These are phyloP conservation scores for Chrysotoxum bicinctum DNA, from an alignment of 2,888 invertebrate genomes.

Conservation along the genomic window DNA sequence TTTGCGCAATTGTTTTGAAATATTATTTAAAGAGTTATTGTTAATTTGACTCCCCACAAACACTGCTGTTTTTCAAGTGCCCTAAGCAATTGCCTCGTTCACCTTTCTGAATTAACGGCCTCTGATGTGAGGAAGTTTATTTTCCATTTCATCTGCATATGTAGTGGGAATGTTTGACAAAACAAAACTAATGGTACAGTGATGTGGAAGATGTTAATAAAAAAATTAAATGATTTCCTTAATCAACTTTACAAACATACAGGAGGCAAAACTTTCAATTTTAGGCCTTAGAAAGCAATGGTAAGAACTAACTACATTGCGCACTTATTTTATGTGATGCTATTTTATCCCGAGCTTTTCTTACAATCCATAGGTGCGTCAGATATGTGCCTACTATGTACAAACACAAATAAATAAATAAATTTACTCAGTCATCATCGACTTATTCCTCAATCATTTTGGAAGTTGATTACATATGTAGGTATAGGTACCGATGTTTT, in stretches of 20 bases:
- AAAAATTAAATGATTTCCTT: not conserved
- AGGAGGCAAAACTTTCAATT: not conserved
- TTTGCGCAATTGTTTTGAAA: no score
- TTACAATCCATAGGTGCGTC: no score
- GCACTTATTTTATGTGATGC: no score
- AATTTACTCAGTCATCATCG: no score
- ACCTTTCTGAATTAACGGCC: not conserved
- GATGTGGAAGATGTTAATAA: conserved; percentile 28
- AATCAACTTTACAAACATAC: not conserved
- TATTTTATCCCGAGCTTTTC: no score
- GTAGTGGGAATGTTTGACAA: conserved; percentile 25
- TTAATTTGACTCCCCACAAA: not conserved
- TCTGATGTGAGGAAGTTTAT: not conserved
- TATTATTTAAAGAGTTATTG: no score
- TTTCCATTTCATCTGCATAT: conserved; percentile 28
- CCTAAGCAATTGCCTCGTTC: not conserved
- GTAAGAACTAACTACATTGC: not conserved
- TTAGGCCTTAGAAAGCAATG: not conserved
- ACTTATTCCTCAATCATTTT: no score
- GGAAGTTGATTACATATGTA: not conserved
- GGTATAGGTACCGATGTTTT: not conserved
- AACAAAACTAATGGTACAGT: not conserved
- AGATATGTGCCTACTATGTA: no score
- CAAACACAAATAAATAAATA: no score
- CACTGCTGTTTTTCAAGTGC: not conserved